Conservation (phyloP, 92 coral and sea anemone genomes). For the Hydrozoanthus gracilis region DNA sequence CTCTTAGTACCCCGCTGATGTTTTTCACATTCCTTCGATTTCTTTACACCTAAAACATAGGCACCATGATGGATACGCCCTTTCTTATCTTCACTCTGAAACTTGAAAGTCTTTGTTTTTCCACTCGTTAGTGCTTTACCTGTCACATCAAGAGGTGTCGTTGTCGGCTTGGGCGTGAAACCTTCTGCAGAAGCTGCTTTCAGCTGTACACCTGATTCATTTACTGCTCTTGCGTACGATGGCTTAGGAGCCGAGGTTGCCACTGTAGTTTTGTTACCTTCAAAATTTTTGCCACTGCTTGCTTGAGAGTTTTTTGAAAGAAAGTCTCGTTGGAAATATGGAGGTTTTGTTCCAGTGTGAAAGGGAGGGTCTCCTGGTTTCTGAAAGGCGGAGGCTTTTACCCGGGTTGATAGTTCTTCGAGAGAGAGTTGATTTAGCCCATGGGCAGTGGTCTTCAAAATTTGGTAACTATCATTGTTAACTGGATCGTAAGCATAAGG, state of each 20-base stretch:
- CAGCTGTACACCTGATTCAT: neutral
- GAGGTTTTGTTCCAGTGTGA: neutral
- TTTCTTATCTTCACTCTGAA: constrained; percentile 9
- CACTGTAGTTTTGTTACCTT: neutral
- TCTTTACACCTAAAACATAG: constrained; percentile 42
- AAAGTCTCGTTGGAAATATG: neutral
- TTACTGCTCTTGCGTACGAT: neutral
- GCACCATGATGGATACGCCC: constrained; percentile 73
- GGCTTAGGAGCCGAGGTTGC: neutral
- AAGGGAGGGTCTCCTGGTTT: neutral
- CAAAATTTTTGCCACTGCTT: neutral
- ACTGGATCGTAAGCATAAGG: constrained; percentile 79
- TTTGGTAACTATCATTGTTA: constrained; percentile 56
- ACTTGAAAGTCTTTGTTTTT: constrained; percentile 7
- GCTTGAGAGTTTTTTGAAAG: neutral
- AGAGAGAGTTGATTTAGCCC: neutral
- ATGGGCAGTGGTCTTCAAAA: constrained; percentile 16
- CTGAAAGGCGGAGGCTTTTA: neutral
- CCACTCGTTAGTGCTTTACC: constrained; percentile 5
- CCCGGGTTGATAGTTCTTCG: neutral
- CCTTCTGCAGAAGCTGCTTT: neutral
- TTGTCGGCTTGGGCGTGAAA: neutral
- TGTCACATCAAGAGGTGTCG: neutral
- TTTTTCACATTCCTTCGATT: constrained; percentile 54
- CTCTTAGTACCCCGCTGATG: neutral